These are phyloP conservation scores for Geopemphigus sp. DNA, from an alignment of 1,140 invertebrate genomes.

Conservation along the genomic window DNA sequence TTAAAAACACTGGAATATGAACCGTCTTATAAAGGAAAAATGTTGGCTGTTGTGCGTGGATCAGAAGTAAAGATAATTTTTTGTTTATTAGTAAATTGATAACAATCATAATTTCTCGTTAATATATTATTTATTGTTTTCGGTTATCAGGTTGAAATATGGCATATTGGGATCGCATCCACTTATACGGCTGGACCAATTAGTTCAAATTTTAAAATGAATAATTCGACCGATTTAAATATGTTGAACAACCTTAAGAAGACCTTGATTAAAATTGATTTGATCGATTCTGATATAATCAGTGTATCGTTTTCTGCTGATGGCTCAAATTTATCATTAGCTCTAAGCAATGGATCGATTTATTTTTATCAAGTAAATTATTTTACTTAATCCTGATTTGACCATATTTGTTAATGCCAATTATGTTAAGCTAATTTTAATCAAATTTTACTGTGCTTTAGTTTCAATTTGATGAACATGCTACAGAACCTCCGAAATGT, in stretches of 20 bases:
- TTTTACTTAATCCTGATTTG: not conserved
- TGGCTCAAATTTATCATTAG: constrained; percentile 86
- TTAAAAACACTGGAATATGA: constrained; percentile 24
- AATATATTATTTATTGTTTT: not conserved
- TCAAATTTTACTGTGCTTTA: constrained; percentile 11
- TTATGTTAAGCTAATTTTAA: not conserved
- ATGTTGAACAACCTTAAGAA: not conserved
- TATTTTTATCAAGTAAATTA: constrained; percentile 82
- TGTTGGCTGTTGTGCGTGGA: constrained; percentile 21
- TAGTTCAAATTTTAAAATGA: not conserved
- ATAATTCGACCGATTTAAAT: not conserved
- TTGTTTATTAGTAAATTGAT: not conserved
- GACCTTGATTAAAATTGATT: constrained; percentile 51
- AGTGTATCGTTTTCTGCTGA: constrained; percentile 90
- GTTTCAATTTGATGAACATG: constrained; percentile 60
- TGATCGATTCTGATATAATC: constrained; percentile 59
- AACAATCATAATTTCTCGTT: not conserved
- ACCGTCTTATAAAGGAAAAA: constrained; percentile 30
- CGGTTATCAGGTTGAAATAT: constrained; percentile 39
- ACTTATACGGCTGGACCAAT: constrained; percentile 21
- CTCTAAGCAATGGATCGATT: constrained; percentile 80
- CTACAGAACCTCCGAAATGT: constrained; percentile 68
- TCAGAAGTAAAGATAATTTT: constrained; percentile 8
- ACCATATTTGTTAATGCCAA: not conserved
- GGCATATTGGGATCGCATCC: constrained; percentile 26